Evolutionary conservation across 2,888 invertebrate genomes (phyloP).

Genomic region (Cephonodes hylas): DNA sequence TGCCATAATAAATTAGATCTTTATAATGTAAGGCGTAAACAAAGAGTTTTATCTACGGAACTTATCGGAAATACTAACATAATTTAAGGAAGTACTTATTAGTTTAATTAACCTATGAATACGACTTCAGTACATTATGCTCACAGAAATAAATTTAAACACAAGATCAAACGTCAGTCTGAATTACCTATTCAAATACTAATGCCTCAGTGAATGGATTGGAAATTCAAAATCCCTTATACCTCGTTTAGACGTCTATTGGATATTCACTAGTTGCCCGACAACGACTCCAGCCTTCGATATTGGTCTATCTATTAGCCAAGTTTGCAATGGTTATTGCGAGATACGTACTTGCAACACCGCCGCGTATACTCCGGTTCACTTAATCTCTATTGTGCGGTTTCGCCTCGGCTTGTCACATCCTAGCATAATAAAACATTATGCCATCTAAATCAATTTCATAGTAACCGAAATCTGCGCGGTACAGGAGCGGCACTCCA

Average conservation of each 20-base stretch:
- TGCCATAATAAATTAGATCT: too few relatives aligned
- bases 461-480: slow-evolving; percentile 34
- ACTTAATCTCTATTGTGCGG: slow-evolving; percentile 8
- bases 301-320: slow-evolving; percentile 6
- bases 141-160: not conserved
- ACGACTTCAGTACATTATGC: not conserved
- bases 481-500: slow-evolving; percentile 50
- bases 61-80: too few relatives aligned
- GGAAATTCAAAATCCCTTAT: not conserved
- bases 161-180: not conserved
- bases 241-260: slow-evolving; percentile 2
- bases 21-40: too few relatives aligned
- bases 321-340: not conserved
- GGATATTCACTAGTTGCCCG: not conserved
- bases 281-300: slow-evolving; percentile 1
- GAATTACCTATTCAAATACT: not conserved
- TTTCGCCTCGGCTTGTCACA: not conserved
- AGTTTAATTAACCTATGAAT: too few relatives aligned
- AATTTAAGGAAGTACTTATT: too few relatives aligned
- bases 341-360: slow-evolving; percentile 5
- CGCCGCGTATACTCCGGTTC: not conserved
- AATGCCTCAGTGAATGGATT: not conserved
- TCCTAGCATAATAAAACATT: not conserved
- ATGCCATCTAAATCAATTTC: slow-evolving; percentile 26
- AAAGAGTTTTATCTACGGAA: too few relatives aligned